These are phyloP conservation scores for Tribolium freemani DNA, from an alignment of 2,888 invertebrate genomes.

Conservation along the genomic window DNA sequence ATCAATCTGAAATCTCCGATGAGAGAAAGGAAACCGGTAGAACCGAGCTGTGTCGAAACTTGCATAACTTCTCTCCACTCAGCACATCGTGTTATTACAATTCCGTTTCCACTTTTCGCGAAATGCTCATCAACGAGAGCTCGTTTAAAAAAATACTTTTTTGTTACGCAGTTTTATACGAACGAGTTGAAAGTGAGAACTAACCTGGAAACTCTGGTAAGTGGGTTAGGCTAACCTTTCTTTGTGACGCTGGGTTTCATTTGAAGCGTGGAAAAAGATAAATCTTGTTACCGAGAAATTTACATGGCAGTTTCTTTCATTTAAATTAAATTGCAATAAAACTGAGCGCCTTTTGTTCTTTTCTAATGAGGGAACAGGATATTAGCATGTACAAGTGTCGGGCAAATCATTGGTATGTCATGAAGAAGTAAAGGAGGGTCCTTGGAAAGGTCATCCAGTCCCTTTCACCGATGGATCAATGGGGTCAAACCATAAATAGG, in stretches of 20 bases:
- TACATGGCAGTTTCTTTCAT: conserved; percentile 27
- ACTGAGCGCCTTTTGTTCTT: neutral
- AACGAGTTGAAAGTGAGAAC: conserved; percentile 18
- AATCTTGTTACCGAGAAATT: conserved; percentile 34
- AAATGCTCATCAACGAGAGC: conserved; percentile 14
- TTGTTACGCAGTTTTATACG: conserved; percentile 3
- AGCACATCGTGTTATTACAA: conserved; percentile 43
- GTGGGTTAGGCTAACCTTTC: conserved; percentile 27
- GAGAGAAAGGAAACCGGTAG: conserved; percentile 41
- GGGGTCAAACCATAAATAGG: conserved; percentile 63
- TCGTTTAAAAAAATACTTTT: conserved; percentile 28
- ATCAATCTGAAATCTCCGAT: conserved; percentile 51
- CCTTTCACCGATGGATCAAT: conserved; percentile 61
- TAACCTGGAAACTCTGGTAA: conserved; percentile 31
- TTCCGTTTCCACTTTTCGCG: conserved; percentile 21
- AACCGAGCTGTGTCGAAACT: neutral
- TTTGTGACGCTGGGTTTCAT: conserved; percentile 23
- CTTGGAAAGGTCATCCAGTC: conserved; percentile 56
- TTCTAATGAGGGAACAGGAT: neutral
- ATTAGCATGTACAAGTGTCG: conserved; percentile 31
- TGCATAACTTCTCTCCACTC: conserved; percentile 31
- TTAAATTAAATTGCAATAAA: conserved; percentile 25
- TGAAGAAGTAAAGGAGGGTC: conserved; percentile 49
- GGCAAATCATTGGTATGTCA: conserved; percentile 53
- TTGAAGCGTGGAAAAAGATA: conserved; percentile 24